Percentiles rank a stretch among this genome's conserved stretches.
Evolutionary conservation across 2,797 vertebrate genomes (phyloP).

Genomic region (Sebastes nivosus): DNA sequence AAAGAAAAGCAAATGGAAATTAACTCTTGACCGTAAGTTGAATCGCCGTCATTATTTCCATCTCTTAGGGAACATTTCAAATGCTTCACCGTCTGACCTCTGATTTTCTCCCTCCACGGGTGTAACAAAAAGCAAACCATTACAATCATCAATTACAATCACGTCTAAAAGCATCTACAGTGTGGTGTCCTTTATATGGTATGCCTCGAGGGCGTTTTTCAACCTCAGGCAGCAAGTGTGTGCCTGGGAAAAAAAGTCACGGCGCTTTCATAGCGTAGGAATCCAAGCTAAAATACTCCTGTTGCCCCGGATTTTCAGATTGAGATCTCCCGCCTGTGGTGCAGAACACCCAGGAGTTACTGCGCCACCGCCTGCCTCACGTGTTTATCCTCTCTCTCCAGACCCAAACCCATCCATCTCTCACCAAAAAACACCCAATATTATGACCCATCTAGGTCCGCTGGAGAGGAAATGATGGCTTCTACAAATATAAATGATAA

Average conservation of each 20-base stretch:
- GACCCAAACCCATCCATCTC: constrained; percentile 73
- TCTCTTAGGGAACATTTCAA: constrained; percentile 15
- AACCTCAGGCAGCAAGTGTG: constrained; percentile 63
- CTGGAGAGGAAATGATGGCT: constrained; percentile 77
- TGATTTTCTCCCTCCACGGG: constrained; percentile 26
- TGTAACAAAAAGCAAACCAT: constrained; percentile 51
- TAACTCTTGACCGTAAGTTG: constrained; percentile 7
- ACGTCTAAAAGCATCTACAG: constrained; percentile 49
- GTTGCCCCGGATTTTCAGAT: constrained; percentile 68
- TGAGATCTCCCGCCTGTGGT: constrained; percentile 65
- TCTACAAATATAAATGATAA: constrained; percentile 84
- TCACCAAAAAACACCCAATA: constrained; percentile 70
- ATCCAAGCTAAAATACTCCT: constrained; percentile 70
- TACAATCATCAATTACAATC: constrained; percentile 67
- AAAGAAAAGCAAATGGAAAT: background rate
- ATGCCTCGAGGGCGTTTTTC: constrained; percentile 53
- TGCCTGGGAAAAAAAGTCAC: constrained; percentile 53
- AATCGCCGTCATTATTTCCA: constrained; percentile 29
- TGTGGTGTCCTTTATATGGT: constrained; percentile 51
- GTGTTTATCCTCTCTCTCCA: constrained; percentile 65
- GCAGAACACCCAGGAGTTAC: constrained; percentile 78
- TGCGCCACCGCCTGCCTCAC: constrained; percentile 51
- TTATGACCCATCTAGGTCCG: constrained; percentile 59
- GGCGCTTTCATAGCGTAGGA: constrained; percentile 65
- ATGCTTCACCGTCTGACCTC: constrained; percentile 6